These are phyloP conservation scores for Galeopsomyia nigrocyanea DNA, from an alignment of 2,888 invertebrate species.

Conservation along the genomic window DNA sequence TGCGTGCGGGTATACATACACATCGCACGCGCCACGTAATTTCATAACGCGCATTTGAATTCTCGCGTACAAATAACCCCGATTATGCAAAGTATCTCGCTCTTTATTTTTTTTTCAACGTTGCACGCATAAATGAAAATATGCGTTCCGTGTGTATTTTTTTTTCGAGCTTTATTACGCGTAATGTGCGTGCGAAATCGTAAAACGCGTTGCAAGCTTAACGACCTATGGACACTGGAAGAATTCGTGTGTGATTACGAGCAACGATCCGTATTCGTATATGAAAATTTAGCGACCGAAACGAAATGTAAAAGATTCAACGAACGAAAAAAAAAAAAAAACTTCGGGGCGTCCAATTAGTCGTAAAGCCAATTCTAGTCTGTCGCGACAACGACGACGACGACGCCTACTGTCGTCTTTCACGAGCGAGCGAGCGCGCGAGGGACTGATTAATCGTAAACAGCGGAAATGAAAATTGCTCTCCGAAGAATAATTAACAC, in stretches of 20 bases:
- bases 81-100: slow-evolving; percentile 34
- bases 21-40: background rate
- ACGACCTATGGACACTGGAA: too few species aligned
- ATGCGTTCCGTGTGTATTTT: slow-evolving; percentile 8
- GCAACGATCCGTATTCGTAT: too few species aligned
- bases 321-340: background rate
- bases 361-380: slow-evolving; percentile 25
- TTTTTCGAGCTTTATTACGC: slow-evolving; percentile 19
- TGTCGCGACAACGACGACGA: slow-evolving; percentile 10
- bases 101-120: slow-evolving; percentile 30
- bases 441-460: slow-evolving; percentile 60
- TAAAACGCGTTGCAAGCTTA: slow-evolving; percentile 6
- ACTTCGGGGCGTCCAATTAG: slow-evolving; percentile 30
- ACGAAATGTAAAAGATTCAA: too few species aligned
- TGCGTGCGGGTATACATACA: background rate
- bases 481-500: slow-evolving; percentile 63
- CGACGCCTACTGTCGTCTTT: slow-evolving; percentile 8
- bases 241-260: background rate
- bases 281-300: too few species aligned
- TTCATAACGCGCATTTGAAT: slow-evolving; percentile 1
- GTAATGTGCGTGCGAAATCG: slow-evolving; percentile 10
- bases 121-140: slow-evolving; percentile 1
- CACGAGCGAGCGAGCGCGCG: slow-evolving; percentile 48
- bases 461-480: slow-evolving; percentile 61
- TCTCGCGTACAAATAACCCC: background rate